Percentiles rank a stretch among this genome's conserved stretches.
Conservation (phyloP, 2,797 vertebrate genomes). For the Sebastes itinus region DNA sequence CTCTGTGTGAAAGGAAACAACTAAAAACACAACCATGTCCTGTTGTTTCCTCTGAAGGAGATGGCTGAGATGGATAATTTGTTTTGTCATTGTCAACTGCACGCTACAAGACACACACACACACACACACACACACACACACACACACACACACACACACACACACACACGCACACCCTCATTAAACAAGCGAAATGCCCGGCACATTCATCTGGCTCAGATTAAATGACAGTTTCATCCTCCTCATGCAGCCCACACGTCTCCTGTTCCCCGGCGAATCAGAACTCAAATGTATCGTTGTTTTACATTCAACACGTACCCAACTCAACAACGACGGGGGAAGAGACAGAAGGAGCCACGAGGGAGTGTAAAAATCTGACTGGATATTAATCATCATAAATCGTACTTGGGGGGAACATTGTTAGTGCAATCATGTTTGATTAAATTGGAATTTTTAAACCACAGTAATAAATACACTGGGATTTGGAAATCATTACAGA, state of each 20-base stretch:
- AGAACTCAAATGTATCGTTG: constrained; percentile 30
- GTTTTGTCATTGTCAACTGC: not conserved
- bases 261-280: constrained; percentile 2
- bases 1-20: not conserved
- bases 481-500: constrained; percentile 52
- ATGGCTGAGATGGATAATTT: not conserved
- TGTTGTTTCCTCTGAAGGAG: not conserved
- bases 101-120: not conserved
- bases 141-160: not conserved
- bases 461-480: constrained; percentile 22
- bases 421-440: constrained; percentile 52
- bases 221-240: constrained; percentile 8
- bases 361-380: not conserved
- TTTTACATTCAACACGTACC: constrained; percentile 30
- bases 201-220: constrained; percentile 9
- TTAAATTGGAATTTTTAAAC: constrained; percentile 50
- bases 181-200: not conserved
- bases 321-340: not conserved
- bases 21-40: not conserved
- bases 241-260: constrained; percentile 16
- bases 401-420: constrained; percentile 12
- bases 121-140: not conserved
- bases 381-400: constrained; percentile 43
- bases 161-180: not conserved
- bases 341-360: not conserved